Base-by-base conservation (phyloP, 2,888 invertebrate genomes). In the Caenorhabditis uteleia region DNA sequence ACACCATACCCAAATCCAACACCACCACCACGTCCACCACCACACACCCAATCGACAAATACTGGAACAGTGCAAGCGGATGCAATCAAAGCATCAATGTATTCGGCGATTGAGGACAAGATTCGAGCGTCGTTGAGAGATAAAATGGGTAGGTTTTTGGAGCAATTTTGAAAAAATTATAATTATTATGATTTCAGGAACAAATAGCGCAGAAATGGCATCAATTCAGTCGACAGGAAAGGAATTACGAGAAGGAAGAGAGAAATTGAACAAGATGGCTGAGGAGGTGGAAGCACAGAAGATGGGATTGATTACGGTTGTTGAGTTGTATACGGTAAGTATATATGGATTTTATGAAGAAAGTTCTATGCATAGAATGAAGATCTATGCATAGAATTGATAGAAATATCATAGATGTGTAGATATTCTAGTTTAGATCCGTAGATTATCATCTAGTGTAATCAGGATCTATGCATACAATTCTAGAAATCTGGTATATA, bases 51-150 rank as follows among this genome's bases (percentile, higher is more conserved):
- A 7, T 47, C 56, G 20, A 45, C 42, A 0, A 48, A 55, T 14
- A 47, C 18, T 91, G 91, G 20, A 92, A 92, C n/a, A 23, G 93
- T 94, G 57, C 91, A 93, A 44, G 93, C 95, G 78, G 93, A 95
- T 83, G 94, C 95, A 83, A 92, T 98, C 68, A 89, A 91, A 82
- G 92, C 91, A 25, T 97, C 95, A 1, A 86, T 98, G 21, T 85
- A 95, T 18, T 93, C 94, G 55, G 97, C 95, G 23, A 91, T 97
- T 1, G 93, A 95, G 85, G 95, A 98, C 84, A 95, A 94, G 85
- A 85, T 98, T 71, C 88, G 90, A 77, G 87, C 93, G 65, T 88
- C 91, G 68, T 88, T 97, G 75, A 89, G 90, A 77, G 95, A 97
- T n/a, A 42, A 40, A 14, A 42, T 48, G 18, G 36, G 36, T 38